These are phyloP conservation scores for Cirrhinus molitorella DNA, from an alignment of 2,797 vertebrate species.

Conservation along the genomic window DNA sequence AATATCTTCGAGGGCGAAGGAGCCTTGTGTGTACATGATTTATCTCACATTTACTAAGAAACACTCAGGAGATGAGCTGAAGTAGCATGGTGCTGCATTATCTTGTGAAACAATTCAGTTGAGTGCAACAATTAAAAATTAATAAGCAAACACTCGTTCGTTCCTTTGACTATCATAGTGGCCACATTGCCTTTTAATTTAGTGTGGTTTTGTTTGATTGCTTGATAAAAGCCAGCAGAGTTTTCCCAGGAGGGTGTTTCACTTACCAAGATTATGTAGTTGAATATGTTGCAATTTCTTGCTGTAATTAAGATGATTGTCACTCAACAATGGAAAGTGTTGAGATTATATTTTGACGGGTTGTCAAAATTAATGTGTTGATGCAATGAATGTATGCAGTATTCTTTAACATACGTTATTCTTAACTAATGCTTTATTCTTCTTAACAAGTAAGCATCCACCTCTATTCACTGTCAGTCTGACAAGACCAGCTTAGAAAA, in stretches of 20 bases:
- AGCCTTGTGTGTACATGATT: background rate
- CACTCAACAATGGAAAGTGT: background rate
- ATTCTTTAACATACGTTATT: too few relatives aligned
- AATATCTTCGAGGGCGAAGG: background rate
- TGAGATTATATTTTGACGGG: constrained; percentile 5
- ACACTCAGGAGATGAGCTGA: constrained; percentile 12
- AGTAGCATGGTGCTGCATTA: constrained; percentile 8
- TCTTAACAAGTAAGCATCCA: background rate
- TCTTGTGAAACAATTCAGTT: constrained; percentile 17
- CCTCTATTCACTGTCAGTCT: background rate
- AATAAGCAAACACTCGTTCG: constrained; percentile 8
- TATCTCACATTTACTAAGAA: constrained; percentile 9
- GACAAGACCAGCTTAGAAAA: background rate
- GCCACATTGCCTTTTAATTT: constrained; percentile 30
- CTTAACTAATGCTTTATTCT: background rate
- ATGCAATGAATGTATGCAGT: background rate
- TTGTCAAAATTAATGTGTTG: background rate
- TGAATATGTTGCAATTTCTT: background rate
- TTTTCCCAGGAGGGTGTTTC: constrained; percentile 11
- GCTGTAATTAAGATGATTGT: constrained; percentile 9
- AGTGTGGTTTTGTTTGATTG: constrained; percentile 16
- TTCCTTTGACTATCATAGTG: constrained; percentile 15
- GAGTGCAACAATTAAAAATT: constrained; percentile 35
- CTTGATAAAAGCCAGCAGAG: background rate
- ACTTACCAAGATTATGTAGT: constrained; percentile 5